Base-by-base conservation (phyloP, 2,113 vertebrate genomes). In the Marmota flaviventris region DNA sequence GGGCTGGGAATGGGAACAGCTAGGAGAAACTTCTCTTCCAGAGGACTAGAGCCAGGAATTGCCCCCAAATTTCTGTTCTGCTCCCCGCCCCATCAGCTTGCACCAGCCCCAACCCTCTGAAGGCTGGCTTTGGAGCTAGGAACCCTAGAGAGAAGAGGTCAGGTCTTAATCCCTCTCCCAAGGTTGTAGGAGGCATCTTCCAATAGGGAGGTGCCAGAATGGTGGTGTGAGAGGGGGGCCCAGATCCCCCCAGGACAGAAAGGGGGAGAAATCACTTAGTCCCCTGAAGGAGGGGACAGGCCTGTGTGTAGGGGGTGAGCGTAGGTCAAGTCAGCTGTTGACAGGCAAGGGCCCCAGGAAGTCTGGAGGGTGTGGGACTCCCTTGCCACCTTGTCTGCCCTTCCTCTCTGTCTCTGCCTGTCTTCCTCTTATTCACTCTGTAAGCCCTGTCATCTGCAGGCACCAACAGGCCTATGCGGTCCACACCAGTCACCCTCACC, bases 371-470 rank as follows among this genome's bases (percentile, higher is more conserved):
- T 0, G 0, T 29, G 32, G 5, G 45, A 11, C 11, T 63, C 61
- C 42, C 42, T 56, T 5, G 11, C n/a, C 9, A 3, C 53, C 79
- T 16, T 1, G 34, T 56, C 39, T 0, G 1, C 20, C 69, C 51
- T 29, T 76, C 58, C 20, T 63, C 61, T 37, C 10, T 13, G 45
- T 34, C n/a, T n/a, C 10, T 6, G 3, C 91, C 16, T 61, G 70
- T 69, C 1, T 2, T 27, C 63, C 34, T 51, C 37, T 34, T 4
- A 11, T 76, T 25, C 14, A 11, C 24, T 34, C 14, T 37, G 25
- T 32, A 0, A 2, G 7, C 18, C 5, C 2, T 5, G 1, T 65
- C 13, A 3, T 34, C 85, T 8, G 79, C 42, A 9, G 6, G 13
- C 13, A 29, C 16, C 56, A 22, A 8, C 25, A 29, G 18, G 9